Base-by-base conservation (phyloP, 2,888 invertebrate genomes). In the Heteromurus nitidus region DNA sequence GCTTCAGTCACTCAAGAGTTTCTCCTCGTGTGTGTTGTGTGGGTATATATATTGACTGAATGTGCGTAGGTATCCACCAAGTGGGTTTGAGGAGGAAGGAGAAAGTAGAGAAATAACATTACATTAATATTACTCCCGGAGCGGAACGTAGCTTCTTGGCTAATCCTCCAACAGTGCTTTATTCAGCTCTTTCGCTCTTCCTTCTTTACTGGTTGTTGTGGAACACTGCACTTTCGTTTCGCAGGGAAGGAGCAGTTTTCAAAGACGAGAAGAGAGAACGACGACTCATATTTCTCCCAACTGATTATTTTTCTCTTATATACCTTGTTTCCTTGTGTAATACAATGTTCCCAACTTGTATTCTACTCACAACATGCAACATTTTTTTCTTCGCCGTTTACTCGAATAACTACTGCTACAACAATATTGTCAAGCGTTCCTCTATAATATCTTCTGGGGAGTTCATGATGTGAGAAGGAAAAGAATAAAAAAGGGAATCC, bases 121-220 rank as follows among this genome's bases (percentile, higher is more conserved):
- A 60, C 42, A 60, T 60, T 72, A 60, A 44, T 72, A 62, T 62
- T 73, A 22, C 44, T 73, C 73, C 73, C 62, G 42, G n/a, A 47
- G 47, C 18, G 18, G 47, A 47, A 47, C 3, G 3, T 47, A 70
- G 60, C 58, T 42, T 50, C 58, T 28, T 70, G 58, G 68, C 18
- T 50, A 68, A 68, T 70, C 58, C 70, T 42, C 24, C 30, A 9
- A 36, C 36, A 9, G 36, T 36, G 30, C 24, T 58, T 58, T 26
- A 30, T 20, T 44, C 36, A 1, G 16, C 3, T 13, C 28, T 3
- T 28, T 50, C 22, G 2, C n/a, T 50, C 20, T 55, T 18, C 18
- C 9, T 50, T 16, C 50, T 50, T 50, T 50, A 16, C 50, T 18
- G 50, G 16, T 18, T 50, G n/a, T 50, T 50, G 50, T 18, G 20